Conservation (phyloP, 1,140 invertebrate species). For the Pantala flavescens region DNA sequence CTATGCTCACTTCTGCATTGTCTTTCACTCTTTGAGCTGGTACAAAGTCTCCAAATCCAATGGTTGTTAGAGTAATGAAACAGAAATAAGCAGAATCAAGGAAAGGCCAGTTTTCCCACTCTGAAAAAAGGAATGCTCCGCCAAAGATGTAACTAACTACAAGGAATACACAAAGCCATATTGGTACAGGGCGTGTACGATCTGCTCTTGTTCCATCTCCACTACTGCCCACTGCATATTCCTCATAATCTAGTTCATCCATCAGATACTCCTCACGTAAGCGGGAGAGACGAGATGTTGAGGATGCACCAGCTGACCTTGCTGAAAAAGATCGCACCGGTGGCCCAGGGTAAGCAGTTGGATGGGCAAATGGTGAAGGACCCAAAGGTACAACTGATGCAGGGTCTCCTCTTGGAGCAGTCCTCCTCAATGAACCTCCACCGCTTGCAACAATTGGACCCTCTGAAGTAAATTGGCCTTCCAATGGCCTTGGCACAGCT, state of each 20-base stretch:
- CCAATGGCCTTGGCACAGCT: background rate
- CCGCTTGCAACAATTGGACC: background rate
- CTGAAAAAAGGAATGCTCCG: conserved; percentile 72
- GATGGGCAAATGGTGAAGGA: background rate
- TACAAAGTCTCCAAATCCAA: conserved; percentile 90
- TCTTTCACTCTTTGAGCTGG: conserved; percentile 66
- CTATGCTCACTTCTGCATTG: conserved; percentile 67
- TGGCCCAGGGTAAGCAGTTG: background rate
- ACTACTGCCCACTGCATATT: conserved; percentile 14
- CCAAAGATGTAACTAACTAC: conserved; percentile 82
- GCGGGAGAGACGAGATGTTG: conserved; percentile 52
- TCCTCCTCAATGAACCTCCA: background rate
- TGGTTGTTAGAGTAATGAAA: conserved; percentile 90
- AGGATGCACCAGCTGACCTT: conserved; percentile 49
- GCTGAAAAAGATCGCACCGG: background rate
- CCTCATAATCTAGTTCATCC: conserved; percentile 25
- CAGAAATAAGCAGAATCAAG: conserved; percentile 91
- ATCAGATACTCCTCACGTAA: conserved; percentile 38
- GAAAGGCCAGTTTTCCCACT: conserved; percentile 79
- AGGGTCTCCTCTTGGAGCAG: background rate
- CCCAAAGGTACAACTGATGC: background rate
- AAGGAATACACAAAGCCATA: conserved; percentile 81
- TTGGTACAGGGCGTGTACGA: conserved; percentile 52
- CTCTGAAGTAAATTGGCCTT: background rate
- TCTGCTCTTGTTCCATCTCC: background rate